Conservation (phyloP, 2,888 invertebrate genomes). For the Rhagium mordax region DNA sequence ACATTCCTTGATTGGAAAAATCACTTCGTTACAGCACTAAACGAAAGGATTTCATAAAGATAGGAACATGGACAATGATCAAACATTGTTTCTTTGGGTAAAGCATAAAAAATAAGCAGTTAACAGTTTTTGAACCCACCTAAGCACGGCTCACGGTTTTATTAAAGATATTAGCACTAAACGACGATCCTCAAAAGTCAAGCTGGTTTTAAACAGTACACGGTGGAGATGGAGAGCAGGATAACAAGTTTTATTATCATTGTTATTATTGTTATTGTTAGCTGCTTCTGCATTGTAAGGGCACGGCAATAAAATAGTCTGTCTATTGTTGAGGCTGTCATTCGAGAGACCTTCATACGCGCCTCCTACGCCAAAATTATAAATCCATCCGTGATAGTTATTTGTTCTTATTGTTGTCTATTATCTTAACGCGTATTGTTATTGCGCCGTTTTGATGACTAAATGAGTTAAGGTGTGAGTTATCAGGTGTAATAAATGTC, state of each 20-base stretch:
- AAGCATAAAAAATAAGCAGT: neutral
- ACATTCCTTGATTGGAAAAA: too few species aligned
- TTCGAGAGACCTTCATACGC: constrained; percentile 53
- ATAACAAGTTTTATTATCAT: constrained; percentile 62
- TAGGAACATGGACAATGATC: too few species aligned
- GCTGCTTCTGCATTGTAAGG: constrained; percentile 61
- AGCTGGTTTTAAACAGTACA: constrained; percentile 40
- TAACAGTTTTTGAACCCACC: neutral
- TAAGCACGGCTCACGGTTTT: neutral
- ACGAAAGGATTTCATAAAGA: too few species aligned
- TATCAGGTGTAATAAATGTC: constrained; percentile 13
- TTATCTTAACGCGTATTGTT: neutral
- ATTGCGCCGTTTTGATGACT: constrained; percentile 2
- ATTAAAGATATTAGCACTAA: constrained; percentile 39
- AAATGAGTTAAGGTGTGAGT: constrained; percentile 13
- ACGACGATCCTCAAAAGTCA: constrained; percentile 53
- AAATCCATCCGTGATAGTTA: neutral
- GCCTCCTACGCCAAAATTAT: neutral
- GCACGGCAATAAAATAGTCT: constrained; percentile 59
- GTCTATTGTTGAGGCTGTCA: constrained; percentile 61
- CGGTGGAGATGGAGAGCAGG: constrained; percentile 52
- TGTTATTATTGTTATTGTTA: constrained; percentile 63
- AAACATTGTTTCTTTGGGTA: neutral
- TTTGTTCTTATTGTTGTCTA: neutral
- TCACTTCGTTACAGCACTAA: too few species aligned